Evolutionary conservation across 1,140 invertebrate genomes (phyloP).

Genomic region (Antheraea mylitta): DNA sequence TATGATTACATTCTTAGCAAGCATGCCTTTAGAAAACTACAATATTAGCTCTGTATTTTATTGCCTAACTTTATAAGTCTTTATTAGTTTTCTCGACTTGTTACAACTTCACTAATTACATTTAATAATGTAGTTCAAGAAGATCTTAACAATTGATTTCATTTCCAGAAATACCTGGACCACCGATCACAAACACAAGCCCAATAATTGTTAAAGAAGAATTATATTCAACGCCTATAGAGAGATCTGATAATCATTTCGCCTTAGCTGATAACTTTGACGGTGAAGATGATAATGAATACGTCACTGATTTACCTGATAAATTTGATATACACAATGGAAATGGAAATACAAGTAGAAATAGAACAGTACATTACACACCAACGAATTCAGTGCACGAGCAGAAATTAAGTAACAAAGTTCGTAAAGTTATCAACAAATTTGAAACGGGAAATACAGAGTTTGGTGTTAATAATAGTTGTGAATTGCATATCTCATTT

Average conservation of each 20-base stretch:
- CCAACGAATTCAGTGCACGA: constrained; percentile 33
- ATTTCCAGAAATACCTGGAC: constrained; percentile 57
- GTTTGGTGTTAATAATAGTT: constrained; percentile 33
- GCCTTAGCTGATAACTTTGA: constrained; percentile 65
- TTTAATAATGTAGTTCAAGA: too few species aligned
- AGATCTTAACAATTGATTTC: not conserved
- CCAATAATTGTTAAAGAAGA: constrained; percentile 53
- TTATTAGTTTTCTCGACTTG: too few species aligned
- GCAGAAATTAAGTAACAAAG: constrained; percentile 66
- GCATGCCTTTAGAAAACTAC: not conserved
- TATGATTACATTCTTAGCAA: too few species aligned
- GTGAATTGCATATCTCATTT: constrained; percentile 11
- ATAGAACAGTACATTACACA: constrained; percentile 31
- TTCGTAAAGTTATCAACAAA: constrained; percentile 60
- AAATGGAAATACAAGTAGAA: constrained; percentile 31
- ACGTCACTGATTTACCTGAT: constrained; percentile 33
- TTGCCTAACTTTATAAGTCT: not conserved
- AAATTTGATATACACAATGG: constrained; percentile 23
- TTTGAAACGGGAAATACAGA: constrained; percentile 46
- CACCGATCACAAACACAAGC: constrained; percentile 44
- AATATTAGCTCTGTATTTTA: constrained; percentile 4
- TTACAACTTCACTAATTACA: too few species aligned
- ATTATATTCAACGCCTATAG: constrained; percentile 58
- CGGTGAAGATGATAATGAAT: constrained; percentile 63
- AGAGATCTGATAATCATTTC: constrained; percentile 66